Conservation (phyloP, 2,888 invertebrate genomes). For the Osedax frankpressi region DNA sequence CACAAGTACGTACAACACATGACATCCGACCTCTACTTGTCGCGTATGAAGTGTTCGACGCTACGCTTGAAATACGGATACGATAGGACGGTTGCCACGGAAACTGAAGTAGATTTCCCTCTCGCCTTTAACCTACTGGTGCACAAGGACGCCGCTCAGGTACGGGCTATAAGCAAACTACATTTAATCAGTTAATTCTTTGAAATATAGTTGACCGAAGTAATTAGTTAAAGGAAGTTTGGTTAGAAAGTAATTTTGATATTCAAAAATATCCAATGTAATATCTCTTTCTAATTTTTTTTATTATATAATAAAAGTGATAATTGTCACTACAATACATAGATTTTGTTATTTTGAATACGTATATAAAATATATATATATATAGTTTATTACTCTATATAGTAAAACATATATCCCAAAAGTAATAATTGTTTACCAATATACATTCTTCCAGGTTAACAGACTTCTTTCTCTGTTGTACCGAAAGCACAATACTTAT, state of each 20-base stretch:
- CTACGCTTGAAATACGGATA: constrained; percentile 21
- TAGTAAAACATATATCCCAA: neutral
- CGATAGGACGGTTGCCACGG: constrained; percentile 3
- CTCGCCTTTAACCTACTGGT: constrained; percentile 38
- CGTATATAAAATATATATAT: neutral
- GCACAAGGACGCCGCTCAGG: constrained; percentile 32
- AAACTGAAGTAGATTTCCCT: constrained; percentile 33
- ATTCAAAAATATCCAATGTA: too few relatives aligned
- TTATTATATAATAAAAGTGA: too few relatives aligned
- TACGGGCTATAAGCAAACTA: too few relatives aligned
- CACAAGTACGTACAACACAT: neutral
- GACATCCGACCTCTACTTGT: neutral
- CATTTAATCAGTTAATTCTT: too few relatives aligned
- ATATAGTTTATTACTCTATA: neutral
- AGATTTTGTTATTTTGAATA: too few relatives aligned
- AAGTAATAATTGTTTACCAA: neutral
- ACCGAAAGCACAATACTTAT: constrained; percentile 39
- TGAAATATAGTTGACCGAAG: too few relatives aligned
- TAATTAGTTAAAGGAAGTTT: too few relatives aligned
- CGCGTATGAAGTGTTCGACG: neutral
- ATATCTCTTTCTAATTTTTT: too few relatives aligned
- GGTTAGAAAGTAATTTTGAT: too few relatives aligned
- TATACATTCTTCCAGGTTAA: constrained; percentile 25
- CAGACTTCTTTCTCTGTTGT: constrained; percentile 36
- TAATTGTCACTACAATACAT: too few relatives aligned